These are phyloP conservation scores for Chloebia gouldiae DNA, from an alignment of 2,113 vertebrate species.

Conservation along the genomic window DNA sequence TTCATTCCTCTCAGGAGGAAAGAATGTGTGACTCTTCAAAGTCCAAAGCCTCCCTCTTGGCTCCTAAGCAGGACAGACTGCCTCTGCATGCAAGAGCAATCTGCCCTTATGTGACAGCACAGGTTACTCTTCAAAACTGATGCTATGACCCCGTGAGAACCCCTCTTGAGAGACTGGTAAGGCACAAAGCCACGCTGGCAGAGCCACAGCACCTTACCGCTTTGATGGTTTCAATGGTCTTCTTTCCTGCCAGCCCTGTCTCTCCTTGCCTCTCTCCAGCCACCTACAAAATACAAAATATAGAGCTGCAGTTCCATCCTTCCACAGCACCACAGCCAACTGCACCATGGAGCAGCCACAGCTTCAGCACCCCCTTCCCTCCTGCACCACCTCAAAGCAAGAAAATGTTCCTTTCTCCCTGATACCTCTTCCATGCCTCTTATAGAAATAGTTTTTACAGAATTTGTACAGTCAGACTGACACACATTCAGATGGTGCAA, in stretches of 20 bases:
- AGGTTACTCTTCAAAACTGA: background rate
- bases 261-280: slow-evolving; percentile 89
- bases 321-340: background rate
- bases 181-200: background rate
- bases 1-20: background rate
- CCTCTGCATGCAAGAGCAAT: background rate
- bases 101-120: background rate
- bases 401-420: background rate
- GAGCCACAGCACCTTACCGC: slow-evolving; percentile 79
- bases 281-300: slow-evolving; percentile 76
- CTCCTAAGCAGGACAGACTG: background rate
- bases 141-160: accelerated
- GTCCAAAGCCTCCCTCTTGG: background rate
- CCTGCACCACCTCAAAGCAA: background rate
- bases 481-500: background rate
- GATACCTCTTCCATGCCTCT: background rate
- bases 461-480: background rate
- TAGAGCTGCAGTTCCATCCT: background rate
- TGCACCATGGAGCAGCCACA: background rate
- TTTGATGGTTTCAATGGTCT: slow-evolving; percentile 94
- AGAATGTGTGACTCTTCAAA: background rate
- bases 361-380: background rate
- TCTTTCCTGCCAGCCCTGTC: slow-evolving; percentile 87
- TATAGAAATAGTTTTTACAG: background rate
- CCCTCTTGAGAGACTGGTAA: background rate